Conservation (phyloP, 2,113 vertebrate species). For the Sinocyclocheilus anshuiensis region DNA sequence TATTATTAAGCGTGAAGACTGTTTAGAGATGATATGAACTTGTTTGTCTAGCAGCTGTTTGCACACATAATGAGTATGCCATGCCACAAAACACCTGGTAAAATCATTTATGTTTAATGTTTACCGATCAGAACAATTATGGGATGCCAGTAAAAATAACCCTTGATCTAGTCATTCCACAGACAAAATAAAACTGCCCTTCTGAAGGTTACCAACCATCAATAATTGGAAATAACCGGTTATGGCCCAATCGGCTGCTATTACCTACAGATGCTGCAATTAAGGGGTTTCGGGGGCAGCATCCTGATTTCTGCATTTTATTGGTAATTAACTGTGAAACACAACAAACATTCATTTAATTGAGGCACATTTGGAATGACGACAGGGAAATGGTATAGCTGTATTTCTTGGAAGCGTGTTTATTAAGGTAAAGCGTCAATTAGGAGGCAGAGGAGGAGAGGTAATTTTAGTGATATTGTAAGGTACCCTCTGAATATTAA, state of each 20-base stretch:
- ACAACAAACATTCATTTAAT: constrained; percentile 46
- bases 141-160: not conserved
- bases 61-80: constrained; percentile 13
- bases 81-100: constrained; percentile 10
- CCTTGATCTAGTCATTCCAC: not conserved
- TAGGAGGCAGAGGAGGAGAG: constrained; percentile 9
- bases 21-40: constrained; percentile 4
- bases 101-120: constrained; percentile 12
- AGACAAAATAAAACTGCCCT: constrained; percentile 1
- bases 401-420: constrained; percentile 4
- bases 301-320: constrained; percentile 25
- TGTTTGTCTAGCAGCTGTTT: constrained; percentile 16
- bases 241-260: constrained; percentile 32
- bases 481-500: not conserved
- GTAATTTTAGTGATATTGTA: not conserved
- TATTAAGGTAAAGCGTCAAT: constrained; percentile 12
- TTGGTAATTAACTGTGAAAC: constrained; percentile 43
- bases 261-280: constrained; percentile 42
- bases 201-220: constrained; percentile 43
- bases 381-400: constrained; percentile 20
- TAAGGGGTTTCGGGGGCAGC: constrained; percentile 21
- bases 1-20: constrained; percentile 2
- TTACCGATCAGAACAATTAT: not conserved
- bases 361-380: constrained; percentile 19
- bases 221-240: constrained; percentile 39